These are phyloP conservation scores for Dioctria linearis DNA, from an alignment of 2,888 invertebrate species.

Conservation along the genomic window DNA sequence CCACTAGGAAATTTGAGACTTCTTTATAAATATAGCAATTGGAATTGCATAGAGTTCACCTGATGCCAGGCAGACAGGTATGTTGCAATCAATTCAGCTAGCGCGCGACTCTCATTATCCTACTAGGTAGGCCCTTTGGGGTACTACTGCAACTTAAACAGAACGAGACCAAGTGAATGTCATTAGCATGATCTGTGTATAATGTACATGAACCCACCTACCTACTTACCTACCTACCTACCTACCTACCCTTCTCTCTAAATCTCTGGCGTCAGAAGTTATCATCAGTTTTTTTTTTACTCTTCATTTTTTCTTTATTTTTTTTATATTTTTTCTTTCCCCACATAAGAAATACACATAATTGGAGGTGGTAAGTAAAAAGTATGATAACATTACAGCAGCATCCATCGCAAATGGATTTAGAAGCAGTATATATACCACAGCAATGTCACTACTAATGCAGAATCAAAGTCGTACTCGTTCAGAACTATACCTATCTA, in stretches of 20 bases:
- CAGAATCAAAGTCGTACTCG: slow-evolving; percentile 27
- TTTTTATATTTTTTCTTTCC: neutral
- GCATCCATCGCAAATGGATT: neutral
- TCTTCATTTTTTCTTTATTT: neutral
- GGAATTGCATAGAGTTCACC: slow-evolving; percentile 13
- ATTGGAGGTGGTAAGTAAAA: slow-evolving; percentile 1
- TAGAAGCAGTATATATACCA: slow-evolving; percentile 28
- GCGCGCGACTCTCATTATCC: slow-evolving; percentile 53
- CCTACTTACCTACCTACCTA: too few species aligned
- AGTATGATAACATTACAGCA: neutral
- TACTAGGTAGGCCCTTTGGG: slow-evolving; percentile 43
- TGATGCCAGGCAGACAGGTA: slow-evolving; percentile 34
- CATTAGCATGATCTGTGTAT: slow-evolving; percentile 43
- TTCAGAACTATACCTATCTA: neutral
- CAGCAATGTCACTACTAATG: slow-evolving; percentile 1
- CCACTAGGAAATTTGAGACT: slow-evolving; percentile 38
- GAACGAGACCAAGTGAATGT: slow-evolving; percentile 61
- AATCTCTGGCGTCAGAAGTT: neutral
- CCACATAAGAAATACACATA: neutral
- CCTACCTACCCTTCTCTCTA: slow-evolving; percentile 39
- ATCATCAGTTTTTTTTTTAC: neutral
- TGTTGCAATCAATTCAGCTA: slow-evolving; percentile 27
- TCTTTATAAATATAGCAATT: slow-evolving; percentile 22
- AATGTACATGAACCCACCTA: neutral
- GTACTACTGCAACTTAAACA: slow-evolving; percentile 57